Evolutionary conservation across 2,113 vertebrate genomes (phyloP), one percentile per base, ranked within the genome.

Genomic region (Hippocampus comes): DNA sequence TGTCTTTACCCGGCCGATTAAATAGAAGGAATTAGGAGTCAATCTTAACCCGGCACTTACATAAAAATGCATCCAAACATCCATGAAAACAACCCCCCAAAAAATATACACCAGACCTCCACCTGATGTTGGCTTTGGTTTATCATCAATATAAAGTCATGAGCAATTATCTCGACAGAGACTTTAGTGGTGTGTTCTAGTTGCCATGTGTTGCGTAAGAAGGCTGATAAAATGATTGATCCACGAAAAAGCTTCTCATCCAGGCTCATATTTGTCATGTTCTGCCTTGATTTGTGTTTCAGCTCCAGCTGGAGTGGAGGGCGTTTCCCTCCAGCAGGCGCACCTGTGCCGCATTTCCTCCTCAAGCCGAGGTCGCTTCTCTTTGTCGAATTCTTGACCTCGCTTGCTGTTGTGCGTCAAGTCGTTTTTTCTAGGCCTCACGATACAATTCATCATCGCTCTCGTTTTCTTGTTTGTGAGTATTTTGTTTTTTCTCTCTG

Each of bases 1-100:
- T 93, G 93, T 93, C 83, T 88, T 84, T 91, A 91, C 89, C 88
- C 91, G 88, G 90, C 87, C 82, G 85, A 92, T 92, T 93, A 91
- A 90, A 91, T 77, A 60, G 82, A 84, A 82, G 86, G 89, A 91
- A 92, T 93, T 93, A 92, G 85, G 84, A 91, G 88, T 90, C 89
- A 80, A 84, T 82, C 84, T 91, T 84, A 89, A 80, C 74, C 82
- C 71, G 30, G 27, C 25, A 15, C 56, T 27, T 2, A 12, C n/a
- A 27, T 25, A 66, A 68, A 71, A 76, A 74, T 74, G 64, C 57
- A 63, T 30, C 68, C 8, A 25, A 57, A 75, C 73, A 30, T 30
- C 27, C 42, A n/a, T 72, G 27, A n/a, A 27, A 46, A 53, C 34
- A 38, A 38, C 34, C 34, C 34, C 61, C 71, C 1, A 2, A 53